A percentile compares a stretch with the other conserved stretches of the same genome.
These are phyloP conservation scores for Aporophyla lueneburgensis DNA, from an alignment of 2,888 invertebrate genomes.

Conservation along the genomic window DNA sequence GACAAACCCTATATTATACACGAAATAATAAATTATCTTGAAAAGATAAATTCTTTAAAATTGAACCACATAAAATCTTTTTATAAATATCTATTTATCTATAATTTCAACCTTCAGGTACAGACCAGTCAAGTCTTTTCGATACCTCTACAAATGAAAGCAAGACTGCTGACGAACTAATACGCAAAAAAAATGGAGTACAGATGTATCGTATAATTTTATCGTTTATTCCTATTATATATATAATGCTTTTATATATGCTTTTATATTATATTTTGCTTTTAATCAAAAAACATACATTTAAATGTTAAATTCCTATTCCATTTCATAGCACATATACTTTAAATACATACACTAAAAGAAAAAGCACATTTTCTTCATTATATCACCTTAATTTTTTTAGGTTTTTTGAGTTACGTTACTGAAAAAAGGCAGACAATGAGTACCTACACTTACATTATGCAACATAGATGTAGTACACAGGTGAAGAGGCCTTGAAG, in stretches of 20 bases:
- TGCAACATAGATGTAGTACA: slow-evolving; percentile 57
- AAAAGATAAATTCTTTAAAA: not conserved
- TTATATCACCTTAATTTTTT: not conserved
- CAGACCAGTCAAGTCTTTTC: not conserved
- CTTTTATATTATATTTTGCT: no score
- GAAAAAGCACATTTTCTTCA: no score
- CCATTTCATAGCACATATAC: no score
- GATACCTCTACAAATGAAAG: not conserved
- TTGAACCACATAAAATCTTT: not conserved
- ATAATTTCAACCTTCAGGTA: slow-evolving; percentile 16
- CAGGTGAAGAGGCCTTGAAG: slow-evolving; percentile 75
- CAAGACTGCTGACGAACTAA: not conserved
- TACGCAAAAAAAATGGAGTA: not conserved
- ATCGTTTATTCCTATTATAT: no score
- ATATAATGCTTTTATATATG: no score
- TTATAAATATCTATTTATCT: slow-evolving; percentile 9
- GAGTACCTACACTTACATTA: slow-evolving; percentile 34
- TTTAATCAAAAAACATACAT: no score
- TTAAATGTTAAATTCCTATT: no score
- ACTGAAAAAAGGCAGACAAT: slow-evolving; percentile 4
- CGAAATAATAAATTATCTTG: not conserved
- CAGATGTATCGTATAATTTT: no score
- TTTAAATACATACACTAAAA: no score
- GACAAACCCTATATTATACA: not conserved
- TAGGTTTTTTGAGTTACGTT: not conserved